Conservation (phyloP, 2,888 invertebrate genomes). For the Hirtodrosophila trivittata region DNA sequence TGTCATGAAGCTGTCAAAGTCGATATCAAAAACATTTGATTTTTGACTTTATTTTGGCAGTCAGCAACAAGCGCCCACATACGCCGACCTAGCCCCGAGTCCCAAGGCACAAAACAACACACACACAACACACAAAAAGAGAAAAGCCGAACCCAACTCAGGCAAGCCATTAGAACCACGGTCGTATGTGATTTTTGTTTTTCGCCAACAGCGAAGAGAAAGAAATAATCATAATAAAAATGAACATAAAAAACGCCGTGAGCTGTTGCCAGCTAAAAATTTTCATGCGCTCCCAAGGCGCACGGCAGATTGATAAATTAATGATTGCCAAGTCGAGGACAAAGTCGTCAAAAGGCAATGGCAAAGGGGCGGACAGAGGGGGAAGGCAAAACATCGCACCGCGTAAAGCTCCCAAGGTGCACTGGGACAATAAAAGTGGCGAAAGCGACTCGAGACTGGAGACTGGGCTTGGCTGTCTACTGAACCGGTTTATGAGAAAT, state of each 20-base stretch:
- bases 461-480: slow-evolving; percentile 13
- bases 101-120: slow-evolving; percentile 15
- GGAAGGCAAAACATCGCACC: slow-evolving; percentile 25
- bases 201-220: slow-evolving; percentile 53
- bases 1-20: slow-evolving; percentile 82
- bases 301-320: slow-evolving; percentile 75
- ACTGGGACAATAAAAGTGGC: not conserved
- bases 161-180: slow-evolving; percentile 58
- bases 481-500: slow-evolving; percentile 64
- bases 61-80: slow-evolving; percentile 59
- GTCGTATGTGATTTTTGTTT: slow-evolving; percentile 64
- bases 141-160: not conserved
- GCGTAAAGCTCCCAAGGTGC: slow-evolving; percentile 51
- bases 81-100: slow-evolving; percentile 17
- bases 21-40: slow-evolving; percentile 79
- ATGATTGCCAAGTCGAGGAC: slow-evolving; percentile 72
- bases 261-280: slow-evolving; percentile 64
- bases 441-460: not conserved
- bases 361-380: too few species aligned
- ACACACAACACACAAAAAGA: not conserved
- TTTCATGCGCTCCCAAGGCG: slow-evolving; percentile 73
- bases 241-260: slow-evolving; percentile 71
- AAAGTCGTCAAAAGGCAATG: slow-evolving; percentile 47
- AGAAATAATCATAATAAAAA: slow-evolving; percentile 78
- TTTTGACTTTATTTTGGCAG: slow-evolving; percentile 77